phyloP scores from a whole-genome alignment of 92 coral and sea anemone genomes.

The Pocillopora grandis region DNA sequence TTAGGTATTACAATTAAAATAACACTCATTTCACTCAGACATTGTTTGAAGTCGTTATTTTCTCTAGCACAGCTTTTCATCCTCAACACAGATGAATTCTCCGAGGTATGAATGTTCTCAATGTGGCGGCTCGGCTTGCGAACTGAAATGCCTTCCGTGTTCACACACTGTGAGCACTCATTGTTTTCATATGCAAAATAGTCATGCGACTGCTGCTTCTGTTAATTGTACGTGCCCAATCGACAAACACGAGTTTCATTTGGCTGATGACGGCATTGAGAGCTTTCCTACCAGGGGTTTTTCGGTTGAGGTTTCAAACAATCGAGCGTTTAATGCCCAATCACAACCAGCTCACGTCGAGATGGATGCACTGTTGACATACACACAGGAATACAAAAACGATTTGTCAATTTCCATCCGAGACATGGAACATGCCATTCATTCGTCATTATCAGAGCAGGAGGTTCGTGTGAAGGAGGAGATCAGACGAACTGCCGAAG shows the following conservation, averaged over 20 bases:
- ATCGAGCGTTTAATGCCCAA: not conserved
- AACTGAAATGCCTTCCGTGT: conserved; percentile 43
- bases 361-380: conserved; percentile 32
- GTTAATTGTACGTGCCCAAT: conserved; percentile 2
- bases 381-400: conserved; percentile 36
- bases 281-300: conserved; percentile 28
- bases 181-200: conserved; percentile 4
- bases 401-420: conserved; percentile 26
- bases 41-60: not conserved
- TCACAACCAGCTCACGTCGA: not conserved
- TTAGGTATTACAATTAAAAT: too few relatives aligned
- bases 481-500: conserved; percentile 19
- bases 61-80: not conserved
- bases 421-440: conserved; percentile 30
- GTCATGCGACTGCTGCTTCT: not conserved
- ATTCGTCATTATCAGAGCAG: conserved; percentile 19
- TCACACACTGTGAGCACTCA: conserved; percentile 15
- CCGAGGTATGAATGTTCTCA: conserved; percentile 5
- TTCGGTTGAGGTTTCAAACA: conserved; percentile 21
- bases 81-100: not conserved
- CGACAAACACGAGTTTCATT: conserved; percentile 13
- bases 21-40: too few relatives aligned
- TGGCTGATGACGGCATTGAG: conserved; percentile 13
- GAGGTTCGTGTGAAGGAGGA: conserved; percentile 27
- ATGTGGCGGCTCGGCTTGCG: conserved; percentile 12